These are phyloP conservation scores for Linepithema humile DNA, from an alignment of 1,140 invertebrate genomes.

Conservation along the genomic window DNA sequence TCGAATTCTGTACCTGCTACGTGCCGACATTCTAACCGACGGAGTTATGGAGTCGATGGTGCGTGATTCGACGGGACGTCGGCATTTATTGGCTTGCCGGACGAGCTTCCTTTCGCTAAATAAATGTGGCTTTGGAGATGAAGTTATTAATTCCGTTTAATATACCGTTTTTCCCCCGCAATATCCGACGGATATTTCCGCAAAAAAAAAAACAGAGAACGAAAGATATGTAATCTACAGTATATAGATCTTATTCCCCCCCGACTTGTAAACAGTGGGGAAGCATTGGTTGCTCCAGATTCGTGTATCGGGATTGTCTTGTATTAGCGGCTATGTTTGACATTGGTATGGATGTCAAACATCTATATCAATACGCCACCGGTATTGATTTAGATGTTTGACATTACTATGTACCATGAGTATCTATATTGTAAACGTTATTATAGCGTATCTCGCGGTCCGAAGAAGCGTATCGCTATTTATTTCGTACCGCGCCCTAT, in stretches of 20 bases:
- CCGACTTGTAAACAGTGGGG: not conserved
- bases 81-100: conserved; percentile 2
- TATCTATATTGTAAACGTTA: conserved; percentile 40
- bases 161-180: not conserved
- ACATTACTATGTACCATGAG: conserved; percentile 23
- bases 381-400: conserved; percentile 51
- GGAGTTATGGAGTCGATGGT: not conserved
- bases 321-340: conserved; percentile 43
- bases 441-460: not conserved
- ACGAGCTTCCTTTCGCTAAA: not conserved
- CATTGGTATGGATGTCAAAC: conserved; percentile 54
- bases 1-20: conserved; percentile 15
- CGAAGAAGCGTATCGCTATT: not conserved
- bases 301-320: conserved; percentile 8
- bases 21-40: conserved; percentile 15
- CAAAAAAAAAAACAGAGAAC: not conserved
- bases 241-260: not conserved
- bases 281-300: conserved; percentile 5
- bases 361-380: conserved; percentile 47
- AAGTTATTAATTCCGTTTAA: conserved; percentile 42
- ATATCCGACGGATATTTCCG: not conserved
- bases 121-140: not conserved
- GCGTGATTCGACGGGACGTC: not conserved
- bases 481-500: not conserved
- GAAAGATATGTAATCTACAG: not conserved